A percentile compares a stretch with the other conserved stretches of the same genome.
Conservation (phyloP, 2,113 vertebrate genomes). For the Sorex araneus region DNA sequence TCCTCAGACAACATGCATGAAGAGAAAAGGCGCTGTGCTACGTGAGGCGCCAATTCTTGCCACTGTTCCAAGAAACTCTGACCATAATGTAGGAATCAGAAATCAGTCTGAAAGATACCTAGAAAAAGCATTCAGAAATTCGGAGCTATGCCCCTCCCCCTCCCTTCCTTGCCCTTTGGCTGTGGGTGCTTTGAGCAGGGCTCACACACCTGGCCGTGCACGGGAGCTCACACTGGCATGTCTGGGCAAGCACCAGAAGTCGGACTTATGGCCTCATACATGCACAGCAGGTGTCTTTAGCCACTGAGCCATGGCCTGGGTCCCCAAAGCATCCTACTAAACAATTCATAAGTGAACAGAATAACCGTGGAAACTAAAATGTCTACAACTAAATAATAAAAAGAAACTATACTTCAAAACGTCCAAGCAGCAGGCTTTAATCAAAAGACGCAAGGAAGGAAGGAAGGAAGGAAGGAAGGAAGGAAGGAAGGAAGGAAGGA, state of each 20-base stretch:
- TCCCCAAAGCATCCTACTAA: conserved; percentile 38
- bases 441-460: too few relatives aligned
- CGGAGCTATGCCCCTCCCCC: not conserved
- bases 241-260: too few relatives aligned
- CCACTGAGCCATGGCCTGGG: too few relatives aligned
- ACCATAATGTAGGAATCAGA: conserved; percentile 14
- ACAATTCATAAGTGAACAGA: conserved; percentile 22
- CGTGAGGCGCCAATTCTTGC: not conserved
- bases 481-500: too few relatives aligned
- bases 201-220: too few relatives aligned
- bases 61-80: not conserved
- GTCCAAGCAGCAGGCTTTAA: conserved; percentile 33
- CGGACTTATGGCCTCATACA: too few relatives aligned
- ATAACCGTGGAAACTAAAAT: conserved; percentile 52
- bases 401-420: conserved; percentile 54
- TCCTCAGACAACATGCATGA: conserved; percentile 10
- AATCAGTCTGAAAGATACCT: conserved; percentile 39
- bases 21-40: not conserved
- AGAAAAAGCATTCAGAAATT: conserved; percentile 58
- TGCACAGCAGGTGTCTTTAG: too few relatives aligned
- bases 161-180: too few relatives aligned
- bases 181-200: too few relatives aligned
- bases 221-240: too few relatives aligned
- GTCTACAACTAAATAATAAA: conserved; percentile 21
- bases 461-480: too few relatives aligned